Evolutionary conservation across 2,888 invertebrate genomes (phyloP).

Genomic region (Synergus umbraculus): DNA sequence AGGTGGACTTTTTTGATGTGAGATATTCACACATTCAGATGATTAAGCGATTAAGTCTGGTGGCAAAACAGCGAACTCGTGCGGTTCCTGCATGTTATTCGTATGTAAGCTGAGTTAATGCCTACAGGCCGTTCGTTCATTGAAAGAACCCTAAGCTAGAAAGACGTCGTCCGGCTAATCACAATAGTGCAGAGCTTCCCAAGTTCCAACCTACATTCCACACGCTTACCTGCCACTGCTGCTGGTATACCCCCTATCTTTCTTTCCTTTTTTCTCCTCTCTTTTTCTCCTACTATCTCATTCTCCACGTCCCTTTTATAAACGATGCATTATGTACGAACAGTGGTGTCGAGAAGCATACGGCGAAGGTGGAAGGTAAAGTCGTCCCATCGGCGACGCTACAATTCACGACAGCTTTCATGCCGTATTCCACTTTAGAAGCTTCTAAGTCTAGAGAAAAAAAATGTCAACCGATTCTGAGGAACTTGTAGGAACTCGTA

Average conservation of each 20-base stretch:
- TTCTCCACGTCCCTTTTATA: constrained; percentile 30
- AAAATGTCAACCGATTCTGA: background rate
- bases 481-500: constrained; percentile 22
- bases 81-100: constrained; percentile 35
- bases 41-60: constrained; percentile 40
- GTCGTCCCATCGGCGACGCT: constrained; percentile 30
- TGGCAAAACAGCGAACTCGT: constrained; percentile 41
- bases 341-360: constrained; percentile 36
- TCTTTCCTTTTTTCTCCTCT: background rate
- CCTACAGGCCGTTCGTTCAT: constrained; percentile 12
- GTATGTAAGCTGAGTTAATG: constrained; percentile 40
- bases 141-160: constrained; percentile 45
- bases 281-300: background rate
- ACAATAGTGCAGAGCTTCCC: constrained; percentile 47
- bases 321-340: constrained; percentile 35
- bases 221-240: constrained; percentile 30
- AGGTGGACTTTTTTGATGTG: constrained; percentile 21
- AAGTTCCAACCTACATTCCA: constrained; percentile 44
- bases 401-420: constrained; percentile 38
- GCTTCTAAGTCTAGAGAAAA: constrained; percentile 18
- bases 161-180: constrained; percentile 51
- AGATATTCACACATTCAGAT: constrained; percentile 37
- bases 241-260: background rate
- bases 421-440: constrained; percentile 21
- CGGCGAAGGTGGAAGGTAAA: constrained; percentile 40